A percentile compares a stretch with the other conserved stretches of the same genome.
Conservation (phyloP, 1,140 invertebrate genomes). For the Pseudomyrmex flavicornis region DNA sequence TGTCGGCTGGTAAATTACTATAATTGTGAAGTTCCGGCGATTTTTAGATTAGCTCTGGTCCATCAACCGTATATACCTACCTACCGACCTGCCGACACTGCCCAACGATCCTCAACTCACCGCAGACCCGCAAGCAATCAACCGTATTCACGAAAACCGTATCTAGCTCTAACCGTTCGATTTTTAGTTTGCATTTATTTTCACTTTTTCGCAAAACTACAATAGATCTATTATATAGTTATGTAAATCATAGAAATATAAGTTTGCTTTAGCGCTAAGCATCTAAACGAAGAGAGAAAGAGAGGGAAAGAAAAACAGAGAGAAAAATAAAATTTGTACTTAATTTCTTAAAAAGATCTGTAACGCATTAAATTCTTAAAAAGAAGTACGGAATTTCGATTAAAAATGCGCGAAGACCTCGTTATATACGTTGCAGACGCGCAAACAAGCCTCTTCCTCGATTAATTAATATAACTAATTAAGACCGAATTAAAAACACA, state of each 20-base stretch:
- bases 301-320: not conserved
- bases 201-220: not conserved
- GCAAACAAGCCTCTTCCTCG: conserved; percentile 4
- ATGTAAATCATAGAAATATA: not conserved
- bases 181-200: not conserved
- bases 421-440: conserved; percentile 12
- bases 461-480: conserved; percentile 59
- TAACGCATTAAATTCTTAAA: not conserved
- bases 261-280: too few species aligned
- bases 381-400: conserved; percentile 29
- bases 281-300: too few species aligned
- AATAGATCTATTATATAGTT: not conserved
- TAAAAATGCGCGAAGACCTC: conserved; percentile 24
- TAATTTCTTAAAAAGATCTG: not conserved
- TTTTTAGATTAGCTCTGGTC: conserved; percentile 85
- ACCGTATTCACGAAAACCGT: not conserved
- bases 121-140: not conserved
- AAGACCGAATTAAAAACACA: conserved; percentile 50
- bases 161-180: not conserved
- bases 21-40: conserved; percentile 85
- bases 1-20: conserved; percentile 84
- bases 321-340: not conserved
- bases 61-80: conserved; percentile 81
- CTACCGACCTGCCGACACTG: conserved; percentile 76
- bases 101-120: conserved; percentile 74